Conservation (phyloP, 2,797 vertebrate species). For the Merluccius polli region DNA sequence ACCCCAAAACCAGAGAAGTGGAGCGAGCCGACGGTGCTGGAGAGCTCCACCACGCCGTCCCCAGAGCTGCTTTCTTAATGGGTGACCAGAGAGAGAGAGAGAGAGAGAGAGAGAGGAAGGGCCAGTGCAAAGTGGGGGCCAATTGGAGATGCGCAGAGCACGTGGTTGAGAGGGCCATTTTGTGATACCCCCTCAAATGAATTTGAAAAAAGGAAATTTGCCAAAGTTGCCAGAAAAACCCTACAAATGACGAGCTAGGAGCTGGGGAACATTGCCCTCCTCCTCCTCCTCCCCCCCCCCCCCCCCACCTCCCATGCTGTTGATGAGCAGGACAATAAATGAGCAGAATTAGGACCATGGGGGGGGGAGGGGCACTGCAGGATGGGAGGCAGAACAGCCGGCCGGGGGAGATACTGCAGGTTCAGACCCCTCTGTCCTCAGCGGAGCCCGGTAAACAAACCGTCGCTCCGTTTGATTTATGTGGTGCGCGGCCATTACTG, state of each 20-base stretch:
- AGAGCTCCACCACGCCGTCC: constrained; percentile 46
- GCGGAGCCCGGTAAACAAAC: constrained; percentile 69
- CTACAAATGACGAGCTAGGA: not conserved
- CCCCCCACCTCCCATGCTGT: constrained; percentile 36
- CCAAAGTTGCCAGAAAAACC: not conserved
- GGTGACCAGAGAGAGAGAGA: constrained; percentile 57
- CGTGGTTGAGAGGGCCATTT: not conserved
- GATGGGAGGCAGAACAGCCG: constrained; percentile 66
- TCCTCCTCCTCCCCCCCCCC: not conserved
- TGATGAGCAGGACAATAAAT: constrained; percentile 55
- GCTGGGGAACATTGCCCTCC: not conserved
- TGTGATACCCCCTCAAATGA: not conserved
- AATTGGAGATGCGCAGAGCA: not conserved
- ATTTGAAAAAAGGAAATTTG: too few relatives aligned
- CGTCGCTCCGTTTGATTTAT: constrained; percentile 73
- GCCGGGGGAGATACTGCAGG: constrained; percentile 71
- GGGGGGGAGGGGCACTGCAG: constrained; percentile 47
- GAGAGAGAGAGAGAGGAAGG: constrained; percentile 27
- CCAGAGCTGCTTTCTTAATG: constrained; percentile 55
- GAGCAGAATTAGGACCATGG: constrained; percentile 49
- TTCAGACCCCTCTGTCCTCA: constrained; percentile 62
- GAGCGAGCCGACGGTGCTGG: constrained; percentile 45
- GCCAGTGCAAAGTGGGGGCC: not conserved
- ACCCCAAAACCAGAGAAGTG: constrained; percentile 56
- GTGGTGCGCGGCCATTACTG: constrained; percentile 63